These are phyloP conservation scores for Tortrix viridana DNA, from an alignment of 2,888 invertebrate species.

Conservation along the genomic window DNA sequence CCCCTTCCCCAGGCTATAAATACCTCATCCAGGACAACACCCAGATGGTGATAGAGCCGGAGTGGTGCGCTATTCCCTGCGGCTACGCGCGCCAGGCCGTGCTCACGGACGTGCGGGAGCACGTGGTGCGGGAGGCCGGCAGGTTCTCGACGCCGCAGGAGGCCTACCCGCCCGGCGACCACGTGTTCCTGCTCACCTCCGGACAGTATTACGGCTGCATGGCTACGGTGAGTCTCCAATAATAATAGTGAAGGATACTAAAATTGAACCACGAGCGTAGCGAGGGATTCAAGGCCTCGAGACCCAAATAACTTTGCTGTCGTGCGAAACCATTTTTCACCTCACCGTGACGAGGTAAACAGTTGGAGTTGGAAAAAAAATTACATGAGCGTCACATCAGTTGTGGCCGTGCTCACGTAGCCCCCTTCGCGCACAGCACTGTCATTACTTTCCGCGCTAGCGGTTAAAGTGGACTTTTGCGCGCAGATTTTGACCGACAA, in stretches of 20 bases:
- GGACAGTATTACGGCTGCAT: conserved; percentile 92
- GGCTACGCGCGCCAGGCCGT: conserved; percentile 89
- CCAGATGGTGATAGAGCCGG: conserved; percentile 86
- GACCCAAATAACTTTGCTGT: too few relatives aligned
- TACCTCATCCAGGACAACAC: conserved; percentile 83
- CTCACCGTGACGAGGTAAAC: too few relatives aligned
- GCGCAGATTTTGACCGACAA: too few relatives aligned
- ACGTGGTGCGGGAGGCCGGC: conserved; percentile 50
- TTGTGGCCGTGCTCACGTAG: too few relatives aligned
- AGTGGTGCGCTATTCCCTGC: conserved; percentile 86
- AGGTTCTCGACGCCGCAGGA: conserved; percentile 60
- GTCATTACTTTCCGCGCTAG: too few relatives aligned
- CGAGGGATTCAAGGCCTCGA: too few relatives aligned
- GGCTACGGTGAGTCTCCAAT: conserved; percentile 85
- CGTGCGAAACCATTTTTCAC: too few relatives aligned
- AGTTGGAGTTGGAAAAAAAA: too few relatives aligned
- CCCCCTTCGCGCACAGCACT: too few relatives aligned
- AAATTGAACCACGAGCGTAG: background rate
- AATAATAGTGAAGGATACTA: background rate
- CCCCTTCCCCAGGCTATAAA: conserved; percentile 62
- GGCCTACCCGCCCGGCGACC: conserved; percentile 87
- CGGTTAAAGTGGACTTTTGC: too few relatives aligned
- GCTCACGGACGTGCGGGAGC: conserved; percentile 59
- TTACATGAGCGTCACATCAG: too few relatives aligned
- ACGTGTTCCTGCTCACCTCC: conserved; percentile 89